A percentile compares a stretch with the other conserved stretches of the same genome.
These are phyloP conservation scores for Sarcophaga carnaria DNA, from an alignment of 2,888 invertebrate genomes.

Conservation along the genomic window DNA sequence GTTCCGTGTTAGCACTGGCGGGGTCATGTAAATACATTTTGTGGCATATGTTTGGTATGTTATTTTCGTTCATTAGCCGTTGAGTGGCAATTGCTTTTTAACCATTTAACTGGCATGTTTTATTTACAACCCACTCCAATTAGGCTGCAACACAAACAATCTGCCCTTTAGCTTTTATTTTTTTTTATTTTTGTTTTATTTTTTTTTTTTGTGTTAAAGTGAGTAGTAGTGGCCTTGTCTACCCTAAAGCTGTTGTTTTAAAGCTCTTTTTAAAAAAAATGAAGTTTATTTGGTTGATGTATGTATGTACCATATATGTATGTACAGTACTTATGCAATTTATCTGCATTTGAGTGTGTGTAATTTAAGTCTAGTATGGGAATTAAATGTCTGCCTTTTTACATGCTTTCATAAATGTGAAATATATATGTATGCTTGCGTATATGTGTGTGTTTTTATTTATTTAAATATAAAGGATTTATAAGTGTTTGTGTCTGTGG, in stretches of 20 bases:
- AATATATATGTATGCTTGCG: neutral
- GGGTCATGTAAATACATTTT: too few relatives aligned
- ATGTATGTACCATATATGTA: too few relatives aligned
- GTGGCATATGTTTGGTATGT: too few relatives aligned
- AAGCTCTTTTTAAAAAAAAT: neutral
- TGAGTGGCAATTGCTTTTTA: conserved; percentile 12
- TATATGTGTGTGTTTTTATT: conserved; percentile 42
- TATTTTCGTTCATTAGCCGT: conserved; percentile 10
- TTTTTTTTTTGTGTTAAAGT: neutral
- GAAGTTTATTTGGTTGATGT: neutral
- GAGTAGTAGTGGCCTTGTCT: conserved; percentile 33
- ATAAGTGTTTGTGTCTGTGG: conserved; percentile 55
- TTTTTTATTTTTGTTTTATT: too few relatives aligned
- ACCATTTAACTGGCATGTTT: neutral
- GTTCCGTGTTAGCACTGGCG: too few relatives aligned
- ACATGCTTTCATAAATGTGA: neutral
- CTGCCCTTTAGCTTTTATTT: conserved; percentile 9
- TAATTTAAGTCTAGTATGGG: too few relatives aligned
- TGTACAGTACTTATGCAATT: too few relatives aligned
- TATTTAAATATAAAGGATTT: conserved; percentile 38
- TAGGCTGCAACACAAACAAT: neutral
- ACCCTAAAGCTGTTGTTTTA: conserved; percentile 32
- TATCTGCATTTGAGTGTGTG: too few relatives aligned
- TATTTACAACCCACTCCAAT: neutral
- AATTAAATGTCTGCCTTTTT: too few relatives aligned